Evolutionary conservation across 2,888 invertebrate species (phyloP), one percentile per base, ranked within the genome.

Genomic region (Pseudanteris insignis): DNA sequence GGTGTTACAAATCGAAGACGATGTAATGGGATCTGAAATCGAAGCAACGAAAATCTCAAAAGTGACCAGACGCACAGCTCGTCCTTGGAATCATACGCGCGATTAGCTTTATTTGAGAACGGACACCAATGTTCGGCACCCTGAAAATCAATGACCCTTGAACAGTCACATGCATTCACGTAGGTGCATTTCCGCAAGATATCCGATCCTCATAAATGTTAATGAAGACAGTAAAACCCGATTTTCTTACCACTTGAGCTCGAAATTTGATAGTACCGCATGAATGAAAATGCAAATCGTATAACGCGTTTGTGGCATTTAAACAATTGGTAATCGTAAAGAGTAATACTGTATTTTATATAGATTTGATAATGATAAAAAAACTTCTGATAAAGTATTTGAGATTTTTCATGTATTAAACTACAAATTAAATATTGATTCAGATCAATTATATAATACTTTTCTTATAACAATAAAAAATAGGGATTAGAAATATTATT

Each of bases 31-130:
- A 53, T 48, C 41, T 25, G 44, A 47, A 46, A 58, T 58, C 58
- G 50, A 25, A 40, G 32, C 41, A 24, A 33, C 47, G 44, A 38
- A 26, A 46, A 50, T 34, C 48, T 58, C 54, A 68, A 70, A 74
- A 71, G 70, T 74, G 71, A 67, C 69, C 60, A 65, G 69, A n/a
- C n/a, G 69, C 69, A 70, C 72, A 72, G 65, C 68, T 50, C 67
- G 64, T 66, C 66, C 53, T 28, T 12, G 32, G 34, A 53, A 53
- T 63, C 48, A 63, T 53, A 70, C 69, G 69, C 69, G 67, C 72
- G 75, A 77, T 77, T 75, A 76, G 74, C 70, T 75, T 73, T 72
- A 74, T 74, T 73, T 71, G 75, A 68, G 71, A 71, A 53, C 65
- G 64, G 63, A 67, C 68, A 62, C 59, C 59, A 67, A 70, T 68